Percentiles rank a stretch among this genome's conserved stretches.
Evolutionary conservation across 2,113 vertebrate genomes (phyloP).

Genomic region (Macaca mulatta): DNA sequence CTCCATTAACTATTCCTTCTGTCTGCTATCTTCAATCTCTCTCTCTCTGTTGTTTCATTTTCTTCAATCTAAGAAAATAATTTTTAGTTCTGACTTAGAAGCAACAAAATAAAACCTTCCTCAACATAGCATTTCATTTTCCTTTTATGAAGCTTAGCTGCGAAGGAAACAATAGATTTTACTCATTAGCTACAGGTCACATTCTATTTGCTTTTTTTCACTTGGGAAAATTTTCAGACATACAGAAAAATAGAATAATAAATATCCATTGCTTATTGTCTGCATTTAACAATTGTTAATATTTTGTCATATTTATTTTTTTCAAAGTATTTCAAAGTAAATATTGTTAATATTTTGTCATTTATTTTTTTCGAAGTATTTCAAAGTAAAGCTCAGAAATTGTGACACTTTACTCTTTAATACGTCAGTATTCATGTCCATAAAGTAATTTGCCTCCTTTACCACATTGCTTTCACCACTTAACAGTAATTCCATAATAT

Average conservation of each 20-base stretch:
- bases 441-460: background rate
- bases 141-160: background rate
- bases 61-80: background rate
- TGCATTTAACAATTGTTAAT: background rate
- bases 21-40: background rate
- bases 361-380: slow-evolving; percentile 11
- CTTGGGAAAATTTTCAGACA: background rate
- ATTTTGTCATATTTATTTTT: slow-evolving; percentile 4
- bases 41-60: background rate
- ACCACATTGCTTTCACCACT: background rate
- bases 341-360: background rate
- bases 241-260: background rate
- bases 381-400: background rate
- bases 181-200: background rate
- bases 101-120: background rate
- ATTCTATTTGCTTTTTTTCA: background rate
- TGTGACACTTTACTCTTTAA: background rate
- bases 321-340: background rate
- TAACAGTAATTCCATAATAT: background rate
- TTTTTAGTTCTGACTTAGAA: slow-evolving; percentile 38
- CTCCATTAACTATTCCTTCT: background rate
- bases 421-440: background rate
- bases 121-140: background rate
- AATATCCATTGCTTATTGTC: background rate
- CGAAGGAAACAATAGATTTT: slow-evolving; percentile 34